These are phyloP conservation scores for Ciconia boyciana DNA, from an alignment of 2,113 vertebrate genomes.

Conservation along the genomic window DNA sequence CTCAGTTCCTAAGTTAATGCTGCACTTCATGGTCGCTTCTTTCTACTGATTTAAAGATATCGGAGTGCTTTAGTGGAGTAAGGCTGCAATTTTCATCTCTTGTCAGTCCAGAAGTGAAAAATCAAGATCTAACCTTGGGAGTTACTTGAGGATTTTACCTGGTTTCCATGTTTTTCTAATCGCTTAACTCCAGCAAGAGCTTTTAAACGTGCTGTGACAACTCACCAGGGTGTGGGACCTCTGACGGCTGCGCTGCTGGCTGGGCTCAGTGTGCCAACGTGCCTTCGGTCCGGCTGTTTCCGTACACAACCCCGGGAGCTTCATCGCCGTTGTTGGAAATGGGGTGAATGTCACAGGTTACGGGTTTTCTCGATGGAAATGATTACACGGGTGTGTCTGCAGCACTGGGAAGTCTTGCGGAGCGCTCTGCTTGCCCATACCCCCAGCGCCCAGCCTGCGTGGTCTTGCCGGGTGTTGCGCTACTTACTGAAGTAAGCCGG, in stretches of 20 bases:
- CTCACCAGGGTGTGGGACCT: fast-evolving
- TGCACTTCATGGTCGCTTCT: fast-evolving
- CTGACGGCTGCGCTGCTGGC: fast-evolving
- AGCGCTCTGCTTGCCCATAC: not conserved
- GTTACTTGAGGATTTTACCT: not conserved
- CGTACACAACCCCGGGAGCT: not conserved
- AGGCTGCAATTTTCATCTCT: not conserved
- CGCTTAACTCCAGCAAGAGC: not conserved
- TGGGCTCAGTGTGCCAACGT: fast-evolving
- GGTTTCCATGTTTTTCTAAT: not conserved
- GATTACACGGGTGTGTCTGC: not conserved
- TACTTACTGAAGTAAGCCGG: too few relatives aligned
- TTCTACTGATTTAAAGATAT: fast-evolving
- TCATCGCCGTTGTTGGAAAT: not conserved
- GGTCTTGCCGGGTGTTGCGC: too few relatives aligned
- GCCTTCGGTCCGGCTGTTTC: not conserved
- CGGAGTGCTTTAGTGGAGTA: not conserved
- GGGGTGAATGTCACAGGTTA: too few relatives aligned
- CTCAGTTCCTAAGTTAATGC: not conserved
- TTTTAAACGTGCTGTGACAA: not conserved
- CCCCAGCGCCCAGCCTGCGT: fast-evolving
- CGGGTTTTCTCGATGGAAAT: not conserved
- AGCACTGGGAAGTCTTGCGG: not conserved
- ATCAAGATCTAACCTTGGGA: not conserved
- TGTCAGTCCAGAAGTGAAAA: not conserved